phyloP scores from a whole-genome alignment of 2,113 vertebrate species.

The Microtus montanus region DNA sequence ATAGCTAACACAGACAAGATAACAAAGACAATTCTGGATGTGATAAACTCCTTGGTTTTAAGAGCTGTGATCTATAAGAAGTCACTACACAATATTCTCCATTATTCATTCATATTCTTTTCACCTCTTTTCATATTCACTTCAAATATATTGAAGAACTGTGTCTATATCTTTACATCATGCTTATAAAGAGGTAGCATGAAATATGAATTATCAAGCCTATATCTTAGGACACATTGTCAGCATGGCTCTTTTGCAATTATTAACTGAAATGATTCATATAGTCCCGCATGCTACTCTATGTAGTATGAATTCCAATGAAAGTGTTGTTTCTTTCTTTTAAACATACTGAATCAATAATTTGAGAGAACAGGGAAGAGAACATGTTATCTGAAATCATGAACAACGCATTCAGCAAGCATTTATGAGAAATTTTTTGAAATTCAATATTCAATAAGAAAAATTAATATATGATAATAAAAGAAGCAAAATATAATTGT shows the following conservation, averaged over 20 bases:
- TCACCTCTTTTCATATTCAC: background rate
- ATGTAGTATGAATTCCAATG: background rate
- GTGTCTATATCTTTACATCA: background rate
- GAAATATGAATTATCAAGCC: background rate
- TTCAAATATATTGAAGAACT: background rate
- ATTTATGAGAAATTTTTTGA: background rate
- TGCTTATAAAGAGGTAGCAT: background rate
- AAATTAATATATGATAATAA: background rate
- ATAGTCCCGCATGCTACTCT: background rate
- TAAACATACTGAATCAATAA: background rate
- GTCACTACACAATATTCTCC: background rate
- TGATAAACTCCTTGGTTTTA: too few relatives aligned
- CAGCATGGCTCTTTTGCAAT: background rate
- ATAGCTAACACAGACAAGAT: background rate
- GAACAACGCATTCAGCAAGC: accelerated
- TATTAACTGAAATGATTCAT: background rate
- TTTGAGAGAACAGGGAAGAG: background rate
- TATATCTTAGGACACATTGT: background rate
- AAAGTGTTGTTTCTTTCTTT: background rate
- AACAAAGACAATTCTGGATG: background rate
- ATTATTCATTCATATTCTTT: background rate
- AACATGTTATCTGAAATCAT: background rate
- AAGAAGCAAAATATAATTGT: background rate
- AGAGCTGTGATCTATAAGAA: background rate
- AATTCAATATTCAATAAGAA: background rate